Base-by-base conservation (phyloP, 2,113 vertebrate species). In the Numida meleagris region DNA sequence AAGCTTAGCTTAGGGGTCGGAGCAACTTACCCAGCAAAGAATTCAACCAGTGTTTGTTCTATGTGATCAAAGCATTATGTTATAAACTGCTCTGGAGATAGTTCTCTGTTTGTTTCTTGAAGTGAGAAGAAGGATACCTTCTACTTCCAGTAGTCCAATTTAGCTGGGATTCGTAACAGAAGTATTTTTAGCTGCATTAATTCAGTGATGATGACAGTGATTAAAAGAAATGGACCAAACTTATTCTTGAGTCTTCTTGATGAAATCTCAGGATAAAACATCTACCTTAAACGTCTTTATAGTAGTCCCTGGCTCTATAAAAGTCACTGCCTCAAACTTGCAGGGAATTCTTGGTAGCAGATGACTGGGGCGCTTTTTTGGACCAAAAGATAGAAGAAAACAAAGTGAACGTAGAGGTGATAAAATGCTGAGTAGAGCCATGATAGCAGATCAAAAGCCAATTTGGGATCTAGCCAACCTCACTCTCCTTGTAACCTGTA, bases 351-450 rank as follows among this genome's bases (percentile, higher is more conserved):
- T 78, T 74, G 3, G 10, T 20, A 71, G 48, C 4, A 72, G 50
- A 48, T 14, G 20, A 82, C 10, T 5, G 3, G 16, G 68, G 8
- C 3, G 40, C 14, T 58, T 40, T 27, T 85, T 73, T 36, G 21
- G 25, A 55, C 4, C 13, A 76, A 45, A 66, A 76, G 3, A 73
- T 23, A 55, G 2, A 8, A 82, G 34, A 46, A 10, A 83, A 46
- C 0, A 0, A 3, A 3, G 25, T 59, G 34, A 87, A 55, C 2
- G n/a, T 3, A 18, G 7, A 48, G 10, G 18, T 63, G 38, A 66
- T 43, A 65, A 91, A 93, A 58, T 36, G 20, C 65, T n/a, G n/a
- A 12, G 6, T 38, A 27, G 38, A 36, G 27, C n/a, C 6, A 63
- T 33, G 23, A 24, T 43, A 79, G 46, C n/a, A 83, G 21, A 83